Conservation (phyloP, 2,113 vertebrate genomes). For the Zosterops japonicus region DNA sequence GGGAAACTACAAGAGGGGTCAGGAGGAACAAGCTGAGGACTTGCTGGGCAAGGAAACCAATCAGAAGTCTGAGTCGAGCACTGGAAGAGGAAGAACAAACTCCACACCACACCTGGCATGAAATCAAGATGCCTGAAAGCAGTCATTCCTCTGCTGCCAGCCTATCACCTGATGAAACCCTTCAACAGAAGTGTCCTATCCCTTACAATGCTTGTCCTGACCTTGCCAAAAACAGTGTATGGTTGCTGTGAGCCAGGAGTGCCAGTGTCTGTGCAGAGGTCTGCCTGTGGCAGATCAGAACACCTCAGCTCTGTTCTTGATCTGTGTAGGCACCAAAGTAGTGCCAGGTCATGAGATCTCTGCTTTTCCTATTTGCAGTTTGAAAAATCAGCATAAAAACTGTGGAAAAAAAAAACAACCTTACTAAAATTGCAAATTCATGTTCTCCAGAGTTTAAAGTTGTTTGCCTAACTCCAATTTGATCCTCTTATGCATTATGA, state of each 20-base stretch:
- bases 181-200: neutral
- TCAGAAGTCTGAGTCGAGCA: neutral
- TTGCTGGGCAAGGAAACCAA: neutral
- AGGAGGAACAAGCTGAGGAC: conserved; percentile 17
- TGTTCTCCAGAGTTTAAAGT: neutral
- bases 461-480: conserved; percentile 37
- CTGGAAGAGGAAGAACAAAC: conserved; percentile 4
- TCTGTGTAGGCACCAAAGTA: neutral
- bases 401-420: neutral
- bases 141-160: neutral
- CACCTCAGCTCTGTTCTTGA: neutral
- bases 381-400: neutral
- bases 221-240: neutral
- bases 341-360: neutral
- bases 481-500: conserved; percentile 16
- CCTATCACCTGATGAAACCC: neutral
- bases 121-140: neutral
- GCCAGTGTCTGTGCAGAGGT: neutral
- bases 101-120: neutral
- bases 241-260: neutral
- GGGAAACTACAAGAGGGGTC: conserved; percentile 5
- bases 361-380: neutral
- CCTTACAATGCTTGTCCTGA: neutral
- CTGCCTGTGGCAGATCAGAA: neutral
- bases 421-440: neutral